Evolutionary conservation across 1,140 invertebrate genomes (phyloP).

Genomic region (Bombus picipes): DNA sequence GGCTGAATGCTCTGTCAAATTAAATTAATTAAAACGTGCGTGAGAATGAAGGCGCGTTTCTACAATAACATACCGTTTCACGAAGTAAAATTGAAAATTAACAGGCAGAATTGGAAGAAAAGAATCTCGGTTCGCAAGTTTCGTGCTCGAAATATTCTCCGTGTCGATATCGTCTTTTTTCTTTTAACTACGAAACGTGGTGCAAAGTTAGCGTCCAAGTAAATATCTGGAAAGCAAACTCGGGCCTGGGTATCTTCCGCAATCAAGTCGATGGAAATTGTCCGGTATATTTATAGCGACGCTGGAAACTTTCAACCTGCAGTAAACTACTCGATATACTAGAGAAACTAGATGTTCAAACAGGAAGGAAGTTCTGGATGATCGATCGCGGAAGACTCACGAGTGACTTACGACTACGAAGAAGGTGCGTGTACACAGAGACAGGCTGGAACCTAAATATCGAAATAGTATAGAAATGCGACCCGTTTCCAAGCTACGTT

Average conservation of each 20-base stretch:
- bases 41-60: neutral
- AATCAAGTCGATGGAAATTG: conserved; percentile 9
- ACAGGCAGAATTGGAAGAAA: neutral
- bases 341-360: conserved; percentile 7
- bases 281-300: neutral
- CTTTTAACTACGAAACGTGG: neutral
- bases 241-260: neutral
- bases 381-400: conserved; percentile 37
- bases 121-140: neutral
- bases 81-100: neutral
- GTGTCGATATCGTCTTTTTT: neutral
- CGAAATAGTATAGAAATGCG: conserved; percentile 38
- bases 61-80: neutral
- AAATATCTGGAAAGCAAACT: neutral
- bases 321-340: conserved; percentile 16
- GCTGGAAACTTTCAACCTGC: neutral
- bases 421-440: neutral
- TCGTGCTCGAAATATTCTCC: neutral
- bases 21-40: conserved; percentile 25
- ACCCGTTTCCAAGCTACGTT: conserved; percentile 42
- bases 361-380: conserved; percentile 33
- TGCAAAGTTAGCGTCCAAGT: neutral
- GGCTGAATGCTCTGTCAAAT: conserved; percentile 9
- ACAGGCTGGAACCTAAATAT: conserved; percentile 21
- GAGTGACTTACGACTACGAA: conserved; percentile 7